These are phyloP conservation scores for Netelia virgata DNA, from an alignment of 2,888 invertebrate species.

Conservation along the genomic window DNA sequence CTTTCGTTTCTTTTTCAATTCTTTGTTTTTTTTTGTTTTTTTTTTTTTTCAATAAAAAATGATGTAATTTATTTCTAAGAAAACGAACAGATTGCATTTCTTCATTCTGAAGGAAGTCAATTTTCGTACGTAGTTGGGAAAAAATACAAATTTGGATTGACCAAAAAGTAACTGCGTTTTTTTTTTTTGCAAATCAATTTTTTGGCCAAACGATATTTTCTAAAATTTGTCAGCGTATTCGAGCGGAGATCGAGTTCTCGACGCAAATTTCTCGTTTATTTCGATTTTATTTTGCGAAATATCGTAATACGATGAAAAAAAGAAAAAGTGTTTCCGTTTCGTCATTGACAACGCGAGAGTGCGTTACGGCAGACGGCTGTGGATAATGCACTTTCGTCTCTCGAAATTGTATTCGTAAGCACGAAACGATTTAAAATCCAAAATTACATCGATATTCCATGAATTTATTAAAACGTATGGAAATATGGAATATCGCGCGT, in stretches of 20 bases:
- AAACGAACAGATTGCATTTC: too few species aligned
- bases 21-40: background rate
- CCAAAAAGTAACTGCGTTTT: background rate
- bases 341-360: background rate
- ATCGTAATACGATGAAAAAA: background rate
- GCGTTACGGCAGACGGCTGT: background rate
- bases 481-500: constrained; percentile 64
- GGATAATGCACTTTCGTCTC: background rate
- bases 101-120: too few species aligned
- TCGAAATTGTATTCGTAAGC: background rate
- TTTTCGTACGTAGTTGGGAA: too few species aligned
- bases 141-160: too few species aligned
- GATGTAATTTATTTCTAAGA: too few species aligned
- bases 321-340: background rate
- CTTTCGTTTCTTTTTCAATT: background rate
- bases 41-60: background rate
- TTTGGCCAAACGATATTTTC: background rate
- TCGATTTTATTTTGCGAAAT: too few species aligned
- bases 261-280: too few species aligned
- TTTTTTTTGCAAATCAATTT: background rate
- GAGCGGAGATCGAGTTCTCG: too few species aligned
- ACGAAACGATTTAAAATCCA: background rate
- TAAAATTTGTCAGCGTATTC: too few species aligned
- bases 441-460: constrained; percentile 80
- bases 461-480: constrained; percentile 81